A percentile compares a stretch with the other conserved stretches of the same genome.
Evolutionary conservation across 1,140 invertebrate genomes (phyloP).

Genomic region (Diachasma alloeum): DNA sequence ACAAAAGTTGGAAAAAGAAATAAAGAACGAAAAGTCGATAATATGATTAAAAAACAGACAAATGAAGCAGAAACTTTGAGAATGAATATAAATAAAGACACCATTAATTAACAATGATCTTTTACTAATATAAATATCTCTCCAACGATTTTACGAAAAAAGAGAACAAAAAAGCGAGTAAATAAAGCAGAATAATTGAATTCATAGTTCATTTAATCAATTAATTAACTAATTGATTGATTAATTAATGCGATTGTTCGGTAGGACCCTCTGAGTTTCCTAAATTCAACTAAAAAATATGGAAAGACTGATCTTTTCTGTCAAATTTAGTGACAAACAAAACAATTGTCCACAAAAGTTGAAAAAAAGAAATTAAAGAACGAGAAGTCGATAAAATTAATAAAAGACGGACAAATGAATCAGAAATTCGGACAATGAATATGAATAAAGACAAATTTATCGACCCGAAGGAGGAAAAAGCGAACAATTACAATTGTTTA

Average conservation of each 20-base stretch:
- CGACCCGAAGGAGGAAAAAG: background rate
- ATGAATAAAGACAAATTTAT: background rate
- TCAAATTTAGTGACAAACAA: background rate
- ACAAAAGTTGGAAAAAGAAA: background rate
- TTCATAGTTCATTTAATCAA: background rate
- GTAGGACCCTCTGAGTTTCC: background rate
- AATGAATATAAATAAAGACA: background rate
- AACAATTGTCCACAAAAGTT: background rate
- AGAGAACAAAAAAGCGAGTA: background rate
- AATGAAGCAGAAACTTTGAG: background rate
- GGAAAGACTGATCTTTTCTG: too few species aligned
- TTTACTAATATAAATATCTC: too few species aligned
- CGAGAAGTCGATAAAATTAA: background rate
- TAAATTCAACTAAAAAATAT: background rate
- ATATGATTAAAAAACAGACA: background rate
- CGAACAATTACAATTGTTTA: conserved; percentile 7
- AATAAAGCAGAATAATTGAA: background rate
- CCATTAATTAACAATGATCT: too few species aligned
- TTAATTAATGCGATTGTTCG: background rate
- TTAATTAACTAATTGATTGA: background rate
- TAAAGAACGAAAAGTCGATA: background rate
- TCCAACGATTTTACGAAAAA: too few species aligned
- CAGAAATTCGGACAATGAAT: background rate
- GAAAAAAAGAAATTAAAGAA: background rate
- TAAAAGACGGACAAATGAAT: conserved; percentile 3